Percentiles rank a stretch among this genome's conserved stretches.
Conservation (phyloP, 2,113 vertebrate genomes). For the Clupea harengus region DNA sequence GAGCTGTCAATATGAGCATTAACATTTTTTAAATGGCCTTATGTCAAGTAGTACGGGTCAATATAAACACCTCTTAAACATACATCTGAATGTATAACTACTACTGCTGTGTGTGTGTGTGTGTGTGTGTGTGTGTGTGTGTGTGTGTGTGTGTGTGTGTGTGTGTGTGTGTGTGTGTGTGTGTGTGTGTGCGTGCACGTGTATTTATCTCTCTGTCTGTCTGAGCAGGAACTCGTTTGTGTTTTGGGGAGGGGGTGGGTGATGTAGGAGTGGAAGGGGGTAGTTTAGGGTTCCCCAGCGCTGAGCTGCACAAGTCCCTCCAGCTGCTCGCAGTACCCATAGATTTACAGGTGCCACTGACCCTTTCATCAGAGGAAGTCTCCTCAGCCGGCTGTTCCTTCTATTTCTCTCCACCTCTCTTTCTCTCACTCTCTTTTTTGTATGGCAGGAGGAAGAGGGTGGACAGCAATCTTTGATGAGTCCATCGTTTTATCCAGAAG, state of each 20-base stretch:
- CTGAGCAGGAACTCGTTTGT: slow-evolving; percentile 30
- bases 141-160: slow-evolving; percentile 3
- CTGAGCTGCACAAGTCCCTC: slow-evolving; percentile 45
- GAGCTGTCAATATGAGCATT: not conserved
- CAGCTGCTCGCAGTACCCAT: slow-evolving; percentile 53
- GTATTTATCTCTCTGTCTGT: slow-evolving; percentile 19
- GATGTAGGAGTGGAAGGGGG: slow-evolving; percentile 37
- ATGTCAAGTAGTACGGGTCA: not conserved
- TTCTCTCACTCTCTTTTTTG: not conserved
- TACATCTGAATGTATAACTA: not conserved
- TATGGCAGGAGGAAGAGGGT: not conserved
- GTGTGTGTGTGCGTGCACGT: no score
- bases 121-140: slow-evolving; percentile 26
- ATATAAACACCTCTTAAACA: not conserved
- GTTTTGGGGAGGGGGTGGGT: slow-evolving; percentile 24
- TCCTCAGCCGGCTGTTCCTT: slow-evolving; percentile 58
- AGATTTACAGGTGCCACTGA: slow-evolving; percentile 78
- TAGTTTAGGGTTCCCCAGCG: slow-evolving; percentile 47
- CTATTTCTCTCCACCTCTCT: slow-evolving; percentile 32
- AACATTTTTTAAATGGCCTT: not conserved
- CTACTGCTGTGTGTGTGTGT: not conserved
- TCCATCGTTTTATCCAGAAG: slow-evolving; percentile 38
- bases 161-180: no score
- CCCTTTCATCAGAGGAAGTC: slow-evolving; percentile 78
- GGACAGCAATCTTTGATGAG: slow-evolving; percentile 40